Percentiles rank a stretch among this genome's conserved stretches.
Evolutionary conservation across 1,140 invertebrate species (phyloP).

Genomic region (Mamestra configurata): DNA sequence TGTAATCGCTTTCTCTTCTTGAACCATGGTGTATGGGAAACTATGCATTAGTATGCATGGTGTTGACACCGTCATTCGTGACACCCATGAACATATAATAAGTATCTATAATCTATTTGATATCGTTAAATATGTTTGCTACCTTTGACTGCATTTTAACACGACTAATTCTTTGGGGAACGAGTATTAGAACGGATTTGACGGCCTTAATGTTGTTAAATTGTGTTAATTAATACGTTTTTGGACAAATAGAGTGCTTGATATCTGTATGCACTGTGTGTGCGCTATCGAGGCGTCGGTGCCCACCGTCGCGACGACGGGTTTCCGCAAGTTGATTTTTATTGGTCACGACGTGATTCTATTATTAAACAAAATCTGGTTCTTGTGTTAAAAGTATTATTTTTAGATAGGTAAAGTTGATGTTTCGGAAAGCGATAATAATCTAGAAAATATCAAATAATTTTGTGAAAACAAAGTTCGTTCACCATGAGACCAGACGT

Average conservation of each 20-base stretch:
- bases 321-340: constrained; percentile 16
- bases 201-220: constrained; percentile 18
- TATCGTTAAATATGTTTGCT: neutral
- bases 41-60: constrained; percentile 45
- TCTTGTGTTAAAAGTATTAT: neutral
- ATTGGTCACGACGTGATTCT: constrained; percentile 22
- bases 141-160: neutral
- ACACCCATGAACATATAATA: constrained; percentile 27
- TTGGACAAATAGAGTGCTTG: constrained; percentile 13
- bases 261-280: constrained; percentile 22
- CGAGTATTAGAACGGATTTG: constrained; percentile 34
- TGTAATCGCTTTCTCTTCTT: constrained; percentile 46
- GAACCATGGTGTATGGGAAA: constrained; percentile 35
- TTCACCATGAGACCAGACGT: neutral
- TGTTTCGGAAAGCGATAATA: neutral
- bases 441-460: neutral
- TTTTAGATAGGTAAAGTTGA: neutral
- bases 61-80: constrained; percentile 28
- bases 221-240: constrained; percentile 16
- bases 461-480: neutral
- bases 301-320: constrained; percentile 3
- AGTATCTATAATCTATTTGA: constrained; percentile 1
- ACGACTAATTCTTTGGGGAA: neutral
- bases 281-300: constrained; percentile 26
- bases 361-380: constrained; percentile 1